phyloP scores from a whole-genome alignment of 2,797 vertebrate genomes.

The Pantherophis alleghaniensis region DNA sequence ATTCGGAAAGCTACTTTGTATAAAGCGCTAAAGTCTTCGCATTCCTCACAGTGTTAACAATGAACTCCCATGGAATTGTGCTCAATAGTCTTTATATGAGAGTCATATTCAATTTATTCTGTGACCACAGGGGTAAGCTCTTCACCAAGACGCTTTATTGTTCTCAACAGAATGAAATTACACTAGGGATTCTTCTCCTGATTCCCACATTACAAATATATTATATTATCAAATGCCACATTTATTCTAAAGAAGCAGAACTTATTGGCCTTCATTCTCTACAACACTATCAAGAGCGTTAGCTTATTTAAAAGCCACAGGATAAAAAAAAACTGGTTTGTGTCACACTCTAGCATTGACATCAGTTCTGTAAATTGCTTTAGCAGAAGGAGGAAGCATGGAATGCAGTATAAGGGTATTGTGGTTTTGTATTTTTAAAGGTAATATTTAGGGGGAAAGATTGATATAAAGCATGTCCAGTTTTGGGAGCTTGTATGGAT shows the following conservation, averaged over 20 bases:
- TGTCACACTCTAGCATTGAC: background rate
- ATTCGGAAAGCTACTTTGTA: background rate
- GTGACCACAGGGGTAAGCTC: background rate
- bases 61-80: background rate
- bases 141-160: background rate
- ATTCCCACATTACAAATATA: background rate
- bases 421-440: background rate
- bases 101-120: background rate
- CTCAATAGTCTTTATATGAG: background rate
- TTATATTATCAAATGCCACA: background rate
- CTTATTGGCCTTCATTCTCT: slow-evolving; percentile 10
- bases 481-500: background rate
- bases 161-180: slow-evolving; percentile 20
- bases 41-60: background rate
- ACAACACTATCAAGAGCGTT: background rate
- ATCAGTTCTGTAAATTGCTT: background rate
- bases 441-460: background rate
- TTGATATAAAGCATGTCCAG: background rate
- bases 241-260: slow-evolving; percentile 7
- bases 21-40: background rate
- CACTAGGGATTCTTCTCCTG: background rate
- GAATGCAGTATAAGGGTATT: background rate
- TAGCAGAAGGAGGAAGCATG: background rate
- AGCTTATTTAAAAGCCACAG: background rate
- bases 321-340: background rate